These are phyloP conservation scores for Actinemys pallida DNA, from an alignment of 2,113 vertebrate species.

Conservation along the genomic window DNA sequence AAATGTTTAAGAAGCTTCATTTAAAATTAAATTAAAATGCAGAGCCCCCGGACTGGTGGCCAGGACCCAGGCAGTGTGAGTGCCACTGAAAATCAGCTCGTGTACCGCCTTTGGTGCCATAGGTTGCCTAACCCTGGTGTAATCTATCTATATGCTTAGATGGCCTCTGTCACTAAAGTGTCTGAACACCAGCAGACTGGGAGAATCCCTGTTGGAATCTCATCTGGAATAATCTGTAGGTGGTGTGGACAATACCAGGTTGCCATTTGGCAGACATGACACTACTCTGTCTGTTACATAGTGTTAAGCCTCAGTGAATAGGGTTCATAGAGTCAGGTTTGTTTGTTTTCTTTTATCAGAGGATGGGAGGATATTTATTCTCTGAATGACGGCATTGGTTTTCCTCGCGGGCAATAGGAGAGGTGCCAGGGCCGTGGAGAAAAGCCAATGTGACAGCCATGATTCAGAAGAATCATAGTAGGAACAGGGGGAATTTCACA, in stretches of 20 bases:
- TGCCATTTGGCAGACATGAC: background rate
- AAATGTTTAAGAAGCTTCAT: too few species aligned
- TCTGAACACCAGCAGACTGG: background rate
- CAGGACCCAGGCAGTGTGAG: too few species aligned
- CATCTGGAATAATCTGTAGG: background rate
- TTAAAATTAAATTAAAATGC: too few species aligned
- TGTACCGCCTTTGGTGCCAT: too few species aligned
- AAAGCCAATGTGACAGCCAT: background rate
- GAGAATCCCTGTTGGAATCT: background rate
- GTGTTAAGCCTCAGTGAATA: accelerated
- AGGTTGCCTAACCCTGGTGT: too few species aligned
- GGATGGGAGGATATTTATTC: accelerated
- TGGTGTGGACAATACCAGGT: accelerated
- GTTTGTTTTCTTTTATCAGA: background rate
- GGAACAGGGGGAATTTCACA: slow-evolving; percentile 45
- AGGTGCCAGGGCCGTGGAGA: background rate
- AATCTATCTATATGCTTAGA: background rate
- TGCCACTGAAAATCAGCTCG: too few species aligned
- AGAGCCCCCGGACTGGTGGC: too few species aligned
- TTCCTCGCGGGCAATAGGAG: background rate
- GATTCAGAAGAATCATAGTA: slow-evolving; percentile 18
- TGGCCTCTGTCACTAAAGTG: accelerated
- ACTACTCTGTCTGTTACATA: accelerated
- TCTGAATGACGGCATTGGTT: background rate
- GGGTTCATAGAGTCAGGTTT: background rate